Percentiles rank a stretch among this genome's conserved stretches.
These are phyloP conservation scores for Hemistola chrysoprasaria DNA, from an alignment of 2,888 invertebrate genomes.

Conservation along the genomic window DNA sequence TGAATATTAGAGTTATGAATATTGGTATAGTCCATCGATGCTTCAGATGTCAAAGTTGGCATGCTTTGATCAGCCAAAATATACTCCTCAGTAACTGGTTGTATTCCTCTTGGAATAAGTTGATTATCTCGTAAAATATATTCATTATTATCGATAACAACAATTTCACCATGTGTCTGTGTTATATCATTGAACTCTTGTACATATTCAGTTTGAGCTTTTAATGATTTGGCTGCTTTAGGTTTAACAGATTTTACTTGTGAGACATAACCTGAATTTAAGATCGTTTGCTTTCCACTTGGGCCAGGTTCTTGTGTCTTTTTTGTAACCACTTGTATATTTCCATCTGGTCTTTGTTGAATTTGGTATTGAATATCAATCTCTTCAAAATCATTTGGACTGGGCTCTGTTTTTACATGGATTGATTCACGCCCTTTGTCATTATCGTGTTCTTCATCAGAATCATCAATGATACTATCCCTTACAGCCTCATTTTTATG, in stretches of 20 bases:
- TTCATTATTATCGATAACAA: conserved; percentile 83
- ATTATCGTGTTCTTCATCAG: conserved; percentile 64
- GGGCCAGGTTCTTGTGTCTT: conserved; percentile 41
- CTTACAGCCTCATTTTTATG: conserved; percentile 85
- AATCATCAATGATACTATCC: conserved; percentile 85
- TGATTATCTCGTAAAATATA: conserved; percentile 74
- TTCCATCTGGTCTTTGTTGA: conserved; percentile 60
- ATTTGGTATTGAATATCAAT: conserved; percentile 57
- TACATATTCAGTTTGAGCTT: conserved; percentile 42
- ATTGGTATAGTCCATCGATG: conserved; percentile 53
- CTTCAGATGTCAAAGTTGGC: conserved; percentile 41
- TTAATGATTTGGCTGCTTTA: conserved; percentile 30
- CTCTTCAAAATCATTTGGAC: conserved; percentile 51
- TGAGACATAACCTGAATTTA: conserved; percentile 56
- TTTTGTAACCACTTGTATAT: conserved; percentile 76
- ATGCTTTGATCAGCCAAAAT: conserved; percentile 47
- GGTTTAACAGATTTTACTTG: conserved; percentile 35
- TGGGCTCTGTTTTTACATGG: conserved; percentile 63
- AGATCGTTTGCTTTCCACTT: conserved; percentile 60
- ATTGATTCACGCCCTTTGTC: conserved; percentile 14
- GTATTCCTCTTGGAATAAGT: conserved; percentile 52
- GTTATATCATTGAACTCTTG: conserved; percentile 40
- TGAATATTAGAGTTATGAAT: conserved; percentile 40
- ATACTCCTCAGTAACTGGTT: conserved; percentile 42
- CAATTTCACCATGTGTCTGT: conserved; percentile 51